phyloP scores from a whole-genome alignment of 30 jellyfish, hydroid and myxozoan species.

The Chironex yamaguchii region DNA sequence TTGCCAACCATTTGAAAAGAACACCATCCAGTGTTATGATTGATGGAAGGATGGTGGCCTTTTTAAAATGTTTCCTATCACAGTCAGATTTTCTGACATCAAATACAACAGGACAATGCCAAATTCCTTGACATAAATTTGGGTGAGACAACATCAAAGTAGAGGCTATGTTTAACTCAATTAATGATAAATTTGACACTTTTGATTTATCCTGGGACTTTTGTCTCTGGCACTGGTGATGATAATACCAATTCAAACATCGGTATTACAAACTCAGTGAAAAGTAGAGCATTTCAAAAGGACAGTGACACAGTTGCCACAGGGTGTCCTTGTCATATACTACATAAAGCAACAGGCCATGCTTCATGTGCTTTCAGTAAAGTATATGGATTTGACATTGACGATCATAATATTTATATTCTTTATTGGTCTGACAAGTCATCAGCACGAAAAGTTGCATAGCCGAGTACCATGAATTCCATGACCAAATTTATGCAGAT shows the following conservation, averaged over 20 bases:
- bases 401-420: conserved; percentile 67
- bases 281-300: conserved; percentile 5
- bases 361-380: conserved; percentile 32
- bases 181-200: no score
- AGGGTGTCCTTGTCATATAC: conserved; percentile 72
- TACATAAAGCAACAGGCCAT: conserved; percentile 56
- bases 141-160: no score
- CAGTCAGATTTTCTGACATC: no score
- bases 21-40: no score
- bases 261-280: conserved; percentile 20
- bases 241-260: conserved; percentile 49
- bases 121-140: no score
- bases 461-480: conserved; percentile 65
- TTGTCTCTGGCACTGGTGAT: no score
- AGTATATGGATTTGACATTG: conserved; percentile 41
- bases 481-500: conserved; percentile 64
- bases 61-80: no score
- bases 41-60: no score
- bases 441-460: conserved; percentile 38
- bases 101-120: no score
- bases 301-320: not conserved
- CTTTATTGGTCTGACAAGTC: conserved; percentile 79
- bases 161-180: no score
- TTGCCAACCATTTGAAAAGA: no score
- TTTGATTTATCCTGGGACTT: no score